These are phyloP conservation scores for Pollenia griseotomentosa DNA, from an alignment of 2,888 invertebrate genomes.

Conservation along the genomic window DNA sequence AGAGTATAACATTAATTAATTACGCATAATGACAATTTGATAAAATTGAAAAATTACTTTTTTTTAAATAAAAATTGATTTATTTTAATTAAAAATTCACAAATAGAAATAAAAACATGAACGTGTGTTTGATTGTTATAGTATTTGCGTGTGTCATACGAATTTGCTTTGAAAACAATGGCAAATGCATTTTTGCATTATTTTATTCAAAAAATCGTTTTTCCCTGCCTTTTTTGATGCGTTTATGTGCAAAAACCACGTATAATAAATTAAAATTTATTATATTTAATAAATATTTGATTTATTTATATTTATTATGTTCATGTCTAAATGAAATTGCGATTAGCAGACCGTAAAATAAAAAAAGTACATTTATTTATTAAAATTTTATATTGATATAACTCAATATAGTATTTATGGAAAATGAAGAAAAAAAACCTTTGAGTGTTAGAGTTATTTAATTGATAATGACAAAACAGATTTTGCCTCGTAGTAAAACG, in stretches of 20 bases:
- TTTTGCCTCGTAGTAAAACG: too few relatives aligned
- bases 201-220: conserved; percentile 10
- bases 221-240: conserved; percentile 5
- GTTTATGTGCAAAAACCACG: conserved; percentile 38
- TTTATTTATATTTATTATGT: conserved; percentile 60
- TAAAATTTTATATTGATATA: background rate
- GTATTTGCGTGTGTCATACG: background rate
- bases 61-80: conserved; percentile 80
- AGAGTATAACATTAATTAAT: conserved; percentile 79
- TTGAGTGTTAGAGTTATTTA: too few relatives aligned
- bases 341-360: conserved; percentile 65
- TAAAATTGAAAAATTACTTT: conserved; percentile 82
- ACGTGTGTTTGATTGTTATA: conserved; percentile 26
- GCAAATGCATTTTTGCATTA: conserved; percentile 20
- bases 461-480: too few relatives aligned
- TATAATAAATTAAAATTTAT: conserved; percentile 66
- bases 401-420: background rate
- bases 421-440: background rate
- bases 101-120: conserved; percentile 61
- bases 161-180: conserved; percentile 25
- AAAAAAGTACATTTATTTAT: conserved; percentile 2
- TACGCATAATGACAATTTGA: conserved; percentile 83
- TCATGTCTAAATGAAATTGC: conserved; percentile 55
- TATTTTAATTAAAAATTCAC: conserved; percentile 82
- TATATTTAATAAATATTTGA: conserved; percentile 71